Percentiles rank a stretch among this genome's conserved stretches.
Evolutionary conservation across 2,888 invertebrate genomes (phyloP).

Genomic region (Acrobasis suavella): DNA sequence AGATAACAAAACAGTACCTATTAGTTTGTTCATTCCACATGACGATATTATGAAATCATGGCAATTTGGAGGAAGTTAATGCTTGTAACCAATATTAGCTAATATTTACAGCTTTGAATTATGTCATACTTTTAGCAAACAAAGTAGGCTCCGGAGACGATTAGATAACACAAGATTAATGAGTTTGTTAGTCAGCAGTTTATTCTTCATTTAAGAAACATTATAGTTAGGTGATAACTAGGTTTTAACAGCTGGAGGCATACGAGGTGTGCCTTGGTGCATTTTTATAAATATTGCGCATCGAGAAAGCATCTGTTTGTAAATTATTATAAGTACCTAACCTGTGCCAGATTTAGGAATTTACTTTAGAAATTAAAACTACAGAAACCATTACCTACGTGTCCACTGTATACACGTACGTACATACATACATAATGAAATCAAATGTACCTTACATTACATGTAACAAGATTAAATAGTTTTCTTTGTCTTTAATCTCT

Average conservation of each 20-base stretch:
- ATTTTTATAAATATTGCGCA: too few species aligned
- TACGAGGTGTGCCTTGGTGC: too few species aligned
- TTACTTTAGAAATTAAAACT: too few species aligned
- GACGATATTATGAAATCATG: slow-evolving; percentile 7
- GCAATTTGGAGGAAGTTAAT: slow-evolving; percentile 6
- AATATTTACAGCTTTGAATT: slow-evolving; percentile 6
- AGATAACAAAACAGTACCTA: background rate
- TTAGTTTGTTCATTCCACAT: background rate
- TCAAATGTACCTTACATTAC: background rate
- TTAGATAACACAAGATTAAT: background rate
- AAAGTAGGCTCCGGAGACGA: background rate
- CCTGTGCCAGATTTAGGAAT: too few species aligned
- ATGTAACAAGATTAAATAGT: too few species aligned
- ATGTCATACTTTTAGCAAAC: slow-evolving; percentile 1
- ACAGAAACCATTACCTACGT: background rate
- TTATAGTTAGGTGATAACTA: too few species aligned
- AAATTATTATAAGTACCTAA: too few species aligned
- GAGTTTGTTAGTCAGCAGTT: background rate
- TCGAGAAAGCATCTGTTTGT: too few species aligned
- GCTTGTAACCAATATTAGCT: slow-evolving; percentile 3
- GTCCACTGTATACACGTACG: too few species aligned
- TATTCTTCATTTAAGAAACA: too few species aligned
- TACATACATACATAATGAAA: too few species aligned
- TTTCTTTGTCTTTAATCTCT: background rate
- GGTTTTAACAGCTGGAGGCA: too few species aligned